These are phyloP conservation scores for Busseola fusca DNA, from an alignment of 2,888 invertebrate genomes.

Conservation along the genomic window DNA sequence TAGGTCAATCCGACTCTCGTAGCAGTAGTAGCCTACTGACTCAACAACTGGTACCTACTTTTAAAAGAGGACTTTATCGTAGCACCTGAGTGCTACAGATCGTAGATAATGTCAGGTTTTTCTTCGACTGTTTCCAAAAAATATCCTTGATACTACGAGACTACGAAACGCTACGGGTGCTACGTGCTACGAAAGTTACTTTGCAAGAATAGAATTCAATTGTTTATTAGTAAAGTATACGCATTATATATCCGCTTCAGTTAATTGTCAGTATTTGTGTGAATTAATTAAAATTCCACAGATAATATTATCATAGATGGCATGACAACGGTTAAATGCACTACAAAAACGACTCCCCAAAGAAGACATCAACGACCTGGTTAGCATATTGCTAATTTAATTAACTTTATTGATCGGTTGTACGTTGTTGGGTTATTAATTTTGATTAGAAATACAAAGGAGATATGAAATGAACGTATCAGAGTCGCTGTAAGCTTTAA, in stretches of 20 bases:
- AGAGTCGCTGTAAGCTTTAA: neutral
- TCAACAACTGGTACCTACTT: slow-evolving; percentile 23
- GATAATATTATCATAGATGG: slow-evolving; percentile 2
- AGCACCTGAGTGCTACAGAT: slow-evolving; percentile 41
- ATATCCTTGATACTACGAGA: slow-evolving; percentile 22
- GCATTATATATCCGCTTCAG: neutral
- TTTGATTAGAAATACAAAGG: neutral
- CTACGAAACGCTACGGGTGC: slow-evolving; percentile 44
- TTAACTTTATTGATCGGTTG: slow-evolving; percentile 33
- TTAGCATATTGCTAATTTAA: slow-evolving; percentile 20
- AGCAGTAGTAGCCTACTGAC: slow-evolving; percentile 22
- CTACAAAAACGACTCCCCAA: slow-evolving; percentile 35
- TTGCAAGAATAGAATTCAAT: neutral
- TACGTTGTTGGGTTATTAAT: neutral
- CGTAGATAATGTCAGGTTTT: slow-evolving; percentile 26
- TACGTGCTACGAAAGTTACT: slow-evolving; percentile 31
- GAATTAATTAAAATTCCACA: neutral
- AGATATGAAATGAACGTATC: neutral
- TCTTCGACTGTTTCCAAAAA: slow-evolving; percentile 24
- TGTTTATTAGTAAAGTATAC: neutral
- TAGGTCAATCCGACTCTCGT: slow-evolving; percentile 34
- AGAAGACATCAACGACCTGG: slow-evolving; percentile 53
- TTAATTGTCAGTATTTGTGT: slow-evolving; percentile 14
- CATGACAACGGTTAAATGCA: slow-evolving; percentile 12
- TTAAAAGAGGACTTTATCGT: slow-evolving; percentile 30